Evolutionary conservation across 1,140 invertebrate genomes (phyloP), one percentile per base, ranked within the genome.

Genomic region (Drosophila jambulina): DNA sequence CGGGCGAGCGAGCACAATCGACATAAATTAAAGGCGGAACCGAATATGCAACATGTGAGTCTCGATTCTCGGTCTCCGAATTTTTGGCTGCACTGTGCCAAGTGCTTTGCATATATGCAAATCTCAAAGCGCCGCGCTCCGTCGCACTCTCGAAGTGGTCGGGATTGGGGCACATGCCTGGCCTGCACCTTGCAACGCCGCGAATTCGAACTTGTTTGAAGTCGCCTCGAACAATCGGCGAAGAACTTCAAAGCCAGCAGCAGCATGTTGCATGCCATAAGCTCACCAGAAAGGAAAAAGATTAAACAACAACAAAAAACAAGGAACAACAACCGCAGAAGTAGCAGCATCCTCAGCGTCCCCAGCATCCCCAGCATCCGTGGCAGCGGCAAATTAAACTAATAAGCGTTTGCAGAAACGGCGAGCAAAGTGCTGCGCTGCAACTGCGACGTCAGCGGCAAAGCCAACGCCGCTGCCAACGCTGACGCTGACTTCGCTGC

Each of bases 131-230:
- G 29, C 62, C 51, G 62, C 21, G 38, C 32, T 62, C 48, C 40
- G 59, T 34, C 64, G 53, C 32, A 58, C 46, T 53, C 58, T 56
- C 34, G 42, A 59, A 78, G 32, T 42, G 46, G 69, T 53, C 29
- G 61, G 59, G 67, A 67, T 45, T 69, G 74, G 48, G 56, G 56
- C 63, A 82, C 27, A 79, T 86, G 46, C 25, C 46, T 13, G 13
- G 27, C 29, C 29, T 23, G 79, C 84, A 88, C 84, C 80, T 78
- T 87, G 80, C 83, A 82, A 63, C 80, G 84, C 65, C 84, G 85
- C 84, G 77, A 88, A 90, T 88, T 88, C 84, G 81, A 88, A 88
- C 84, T 90, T 90, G 84, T 88, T 90, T 90, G 84, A 88, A 88
- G 85, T 49, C 60, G 29, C 71, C 40, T 51, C 59, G 46, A 34